phyloP scores from a whole-genome alignment of 2,797 vertebrate genomes.

The Glyptemys insculpta region DNA sequence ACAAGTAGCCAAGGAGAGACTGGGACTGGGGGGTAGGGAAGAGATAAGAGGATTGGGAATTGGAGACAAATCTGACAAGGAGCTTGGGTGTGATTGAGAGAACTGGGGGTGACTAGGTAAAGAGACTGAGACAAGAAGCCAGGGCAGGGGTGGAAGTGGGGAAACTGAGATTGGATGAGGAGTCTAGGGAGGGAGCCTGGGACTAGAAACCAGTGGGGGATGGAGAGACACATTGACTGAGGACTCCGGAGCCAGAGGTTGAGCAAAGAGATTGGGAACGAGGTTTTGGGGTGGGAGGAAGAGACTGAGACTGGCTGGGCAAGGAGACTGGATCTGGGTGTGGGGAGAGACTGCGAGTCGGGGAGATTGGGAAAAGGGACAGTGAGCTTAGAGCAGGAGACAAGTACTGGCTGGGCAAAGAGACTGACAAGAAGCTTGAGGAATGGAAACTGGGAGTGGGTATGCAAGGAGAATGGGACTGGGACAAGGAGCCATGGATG shows the following conservation, averaged over 20 bases:
- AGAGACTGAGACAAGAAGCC: not conserved
- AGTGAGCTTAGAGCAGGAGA: too few species aligned
- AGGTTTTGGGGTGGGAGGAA: not conserved
- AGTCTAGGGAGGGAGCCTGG: not conserved
- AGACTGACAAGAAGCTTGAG: not conserved
- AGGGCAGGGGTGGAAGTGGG: too few species aligned
- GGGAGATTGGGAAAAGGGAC: too few species aligned
- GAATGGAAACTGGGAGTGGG: not conserved
- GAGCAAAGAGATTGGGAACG: not conserved
- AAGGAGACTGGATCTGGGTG: not conserved
- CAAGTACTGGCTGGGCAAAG: not conserved
- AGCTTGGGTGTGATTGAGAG: not conserved
- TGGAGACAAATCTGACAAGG: not conserved
- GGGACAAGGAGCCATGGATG: rapidly evolving
- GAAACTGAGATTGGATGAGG: not conserved
- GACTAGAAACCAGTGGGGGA: not conserved
- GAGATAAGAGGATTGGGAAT: not conserved
- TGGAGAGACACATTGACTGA: not conserved
- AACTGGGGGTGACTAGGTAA: not conserved
- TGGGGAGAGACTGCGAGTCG: too few species aligned
- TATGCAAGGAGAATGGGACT: not conserved
- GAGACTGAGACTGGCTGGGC: not conserved
- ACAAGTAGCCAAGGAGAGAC: too few species aligned
- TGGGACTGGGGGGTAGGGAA: too few species aligned
- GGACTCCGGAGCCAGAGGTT: too few species aligned